Evolutionary conservation across 1,140 invertebrate species (phyloP), one percentile per base, ranked within the genome.

Genomic region (Drosophila nannoptera): DNA sequence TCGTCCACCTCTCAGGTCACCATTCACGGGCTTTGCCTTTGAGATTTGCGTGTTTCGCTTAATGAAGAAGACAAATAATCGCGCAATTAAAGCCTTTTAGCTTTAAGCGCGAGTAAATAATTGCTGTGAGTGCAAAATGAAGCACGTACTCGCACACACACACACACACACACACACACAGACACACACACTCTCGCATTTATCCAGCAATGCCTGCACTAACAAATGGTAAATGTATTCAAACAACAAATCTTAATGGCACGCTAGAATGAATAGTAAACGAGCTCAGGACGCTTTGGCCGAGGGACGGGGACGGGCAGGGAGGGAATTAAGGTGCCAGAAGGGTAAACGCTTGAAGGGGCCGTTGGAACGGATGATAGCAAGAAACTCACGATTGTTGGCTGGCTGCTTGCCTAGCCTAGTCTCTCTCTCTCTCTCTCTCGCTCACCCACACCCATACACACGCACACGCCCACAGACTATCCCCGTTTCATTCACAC

Each of bases 31-130:
- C 63, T 60, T 84, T 76, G 73, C 81, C 81, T 84, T 83, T 84
- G 81, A 78, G 84, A 88, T 87, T 87, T 87, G 84, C 84, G 84
- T 87, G 86, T 88, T 87, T 81, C 86, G 75, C 77, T 77, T 86
- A 81, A 87, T 86, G 75, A 87, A 87, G 84, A 87, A 87, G 84
- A 87, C 84, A 87, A 87, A 87, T 87, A 87, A 87, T 87, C 84
- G 84, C 72, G 80, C 84, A 87, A 87, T 87, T 87, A 87, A 87
- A 87, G 84, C 84, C 84, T 87, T 87, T 87, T 87, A 87, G 84
- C 84, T 83, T 84, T 86, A 87, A 87, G 84, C 80, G 77, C 84
- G 73, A 72, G 80, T 87, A 87, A 87, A 87, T 87, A 87, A 87
- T 87, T 87, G 84, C 83, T 87, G 76, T 75, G 84, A 87, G 83